Evolutionary conservation across 2,888 invertebrate species (phyloP).

Genomic region (Miltochrista miniata): DNA sequence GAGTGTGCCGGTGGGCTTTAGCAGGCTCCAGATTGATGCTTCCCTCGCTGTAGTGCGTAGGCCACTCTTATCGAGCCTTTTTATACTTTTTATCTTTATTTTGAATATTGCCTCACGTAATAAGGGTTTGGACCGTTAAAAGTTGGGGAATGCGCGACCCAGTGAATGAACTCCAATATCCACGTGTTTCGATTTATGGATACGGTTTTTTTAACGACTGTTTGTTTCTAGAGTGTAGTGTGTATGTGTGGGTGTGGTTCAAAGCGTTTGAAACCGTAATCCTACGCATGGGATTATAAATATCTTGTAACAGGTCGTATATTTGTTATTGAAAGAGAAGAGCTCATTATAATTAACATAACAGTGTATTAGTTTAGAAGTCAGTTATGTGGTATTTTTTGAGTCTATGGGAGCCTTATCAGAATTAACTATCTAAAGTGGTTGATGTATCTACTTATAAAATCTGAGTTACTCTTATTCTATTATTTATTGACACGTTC

Average conservation of each 20-base stretch:
- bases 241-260: not conserved
- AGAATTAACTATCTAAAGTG: too few species aligned
- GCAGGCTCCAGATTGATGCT: conserved; percentile 76
- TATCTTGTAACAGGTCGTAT: too few species aligned
- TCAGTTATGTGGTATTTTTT: not conserved
- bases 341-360: too few species aligned
- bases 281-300: too few species aligned
- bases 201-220: conserved; percentile 39
- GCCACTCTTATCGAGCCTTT: conserved; percentile 59
- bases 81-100: conserved; percentile 72
- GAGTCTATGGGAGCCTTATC: not conserved
- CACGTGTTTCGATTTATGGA: conserved; percentile 50
- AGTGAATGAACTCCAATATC: conserved; percentile 65
- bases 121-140: conserved; percentile 71
- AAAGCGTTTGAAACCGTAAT: not conserved
- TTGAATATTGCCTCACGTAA: conserved; percentile 75
- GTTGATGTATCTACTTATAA: too few species aligned
- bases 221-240: conserved; percentile 33
- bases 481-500: too few species aligned
- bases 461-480: too few species aligned
- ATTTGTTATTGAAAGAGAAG: too few species aligned
- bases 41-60: conserved; percentile 46
- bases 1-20: conserved; percentile 77
- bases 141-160: conserved; percentile 52
- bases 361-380: too few species aligned